phyloP scores from a whole-genome alignment of 2,888 invertebrate species.

The Cacoxenus indagator region DNA sequence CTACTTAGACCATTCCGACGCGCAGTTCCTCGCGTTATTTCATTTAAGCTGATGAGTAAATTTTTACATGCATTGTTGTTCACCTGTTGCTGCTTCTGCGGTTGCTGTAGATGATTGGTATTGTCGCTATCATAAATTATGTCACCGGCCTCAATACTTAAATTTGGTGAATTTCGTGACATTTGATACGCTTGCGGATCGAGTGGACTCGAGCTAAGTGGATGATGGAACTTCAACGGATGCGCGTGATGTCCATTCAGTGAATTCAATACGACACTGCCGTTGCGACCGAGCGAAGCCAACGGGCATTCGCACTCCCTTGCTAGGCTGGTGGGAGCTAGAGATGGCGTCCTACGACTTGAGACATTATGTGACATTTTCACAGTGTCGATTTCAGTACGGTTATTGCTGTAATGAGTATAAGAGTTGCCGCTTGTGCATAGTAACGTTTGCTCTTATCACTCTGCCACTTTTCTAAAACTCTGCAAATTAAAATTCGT shows the following conservation, averaged over 20 bases:
- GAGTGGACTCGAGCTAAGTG: constrained; percentile 71
- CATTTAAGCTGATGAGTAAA: background rate
- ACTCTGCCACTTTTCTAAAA: too few relatives aligned
- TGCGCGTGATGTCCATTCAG: constrained; percentile 49
- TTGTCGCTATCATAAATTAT: constrained; percentile 48
- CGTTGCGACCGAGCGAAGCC: constrained; percentile 74
- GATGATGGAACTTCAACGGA: constrained; percentile 65
- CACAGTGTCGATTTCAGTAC: background rate
- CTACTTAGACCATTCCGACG: background rate
- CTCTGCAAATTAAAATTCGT: too few relatives aligned
- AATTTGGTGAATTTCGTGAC: constrained; percentile 70
- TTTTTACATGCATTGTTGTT: background rate
- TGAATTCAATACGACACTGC: constrained; percentile 64
- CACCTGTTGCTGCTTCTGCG: constrained; percentile 39
- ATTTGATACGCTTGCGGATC: constrained; percentile 72
- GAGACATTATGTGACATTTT: constrained; percentile 69
- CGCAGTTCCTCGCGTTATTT: background rate
- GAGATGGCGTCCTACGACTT: constrained; percentile 68
- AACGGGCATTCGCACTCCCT: constrained; percentile 75
- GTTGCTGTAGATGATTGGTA: constrained; percentile 22
- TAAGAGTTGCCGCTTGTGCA: background rate
- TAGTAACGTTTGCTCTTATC: background rate
- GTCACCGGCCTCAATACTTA: constrained; percentile 65
- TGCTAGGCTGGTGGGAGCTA: constrained; percentile 50
- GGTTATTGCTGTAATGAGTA: background rate